Evolutionary conservation across 2,797 vertebrate genomes (phyloP), one percentile per base, ranked within the genome.

Genomic region (Pelobates cultripes): DNA sequence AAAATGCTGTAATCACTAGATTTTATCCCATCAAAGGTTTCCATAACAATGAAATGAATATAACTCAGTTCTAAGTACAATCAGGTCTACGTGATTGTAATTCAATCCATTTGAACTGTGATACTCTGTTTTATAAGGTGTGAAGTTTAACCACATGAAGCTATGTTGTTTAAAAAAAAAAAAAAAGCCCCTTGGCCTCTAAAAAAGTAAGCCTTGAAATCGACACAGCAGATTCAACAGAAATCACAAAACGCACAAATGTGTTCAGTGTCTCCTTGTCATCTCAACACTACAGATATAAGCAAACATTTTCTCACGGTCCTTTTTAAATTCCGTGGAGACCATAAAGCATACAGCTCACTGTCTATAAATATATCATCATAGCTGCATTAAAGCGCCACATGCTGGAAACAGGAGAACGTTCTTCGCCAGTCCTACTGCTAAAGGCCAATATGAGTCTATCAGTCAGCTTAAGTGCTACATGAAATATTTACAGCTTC

Each of bases 231-330:
- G 9, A 28, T 28, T 28, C 45, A 51, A 51, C 5, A 51, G 10
- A 51, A 51, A 51, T 8, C 28, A 45, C 75, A 45, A 44, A 55
- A 3, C 2, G 17, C 4, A 43, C 44, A 42, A 51, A 14, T 44
- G 4, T 14, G 41, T 42, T 7, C 28, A 68, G 28, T 12, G 66
- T 42, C 66, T 43, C 3, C 66, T 4, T 68, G 40, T 4, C 9
- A 8, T 42, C 66, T 43, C 44, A 8, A 10, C 17, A 74, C 75
- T 72, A 42, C 43, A 63, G 43, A 28, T 40, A 74, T 43, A 75
- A 10, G 42, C 72, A 70, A 79, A 28, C 70, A 84, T 76, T 79
- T 84, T 84, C 82, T 84, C 82, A 84, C 77, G 82, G 76, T 73
- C 64, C 40, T 43, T 61, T 47, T 61, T 14, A 57, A 64, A 79